Evolutionary conservation across 2,797 vertebrate genomes (phyloP), one percentile per base, ranked within the genome.

Genomic region (Labeo calbasu): DNA sequence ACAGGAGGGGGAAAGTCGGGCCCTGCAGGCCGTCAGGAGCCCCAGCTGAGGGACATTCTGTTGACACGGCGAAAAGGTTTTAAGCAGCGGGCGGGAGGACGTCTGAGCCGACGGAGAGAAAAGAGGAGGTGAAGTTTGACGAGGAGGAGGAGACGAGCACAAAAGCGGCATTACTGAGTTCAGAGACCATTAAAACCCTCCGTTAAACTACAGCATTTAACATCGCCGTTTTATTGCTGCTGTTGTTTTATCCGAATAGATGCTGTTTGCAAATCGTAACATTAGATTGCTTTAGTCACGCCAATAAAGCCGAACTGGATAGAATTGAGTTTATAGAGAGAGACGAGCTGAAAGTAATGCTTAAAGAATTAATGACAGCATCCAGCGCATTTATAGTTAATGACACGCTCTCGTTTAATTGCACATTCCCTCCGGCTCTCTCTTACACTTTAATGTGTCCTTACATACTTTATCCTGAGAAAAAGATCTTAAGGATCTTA

Each of bases 81-180:
- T 84, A 84, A 87, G 85, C 87, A 68, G 85, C 70, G 80, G 84
- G 83, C 57, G 79, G 79, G 61, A 63, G 83, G 72, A 50, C 17
- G 46, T 48, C 61, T 28, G 43, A 57, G 66, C 61, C 32, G 57
- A 75, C 9, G 21, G 25, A 73, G 57, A 86, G 77, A 79, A 59
- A 61, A 59, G 40, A 79, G 21, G 82, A 68, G 77, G 71, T 84
- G 68, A 83, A 79, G 79, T 69, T 50, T 78, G 75, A 84, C 36
- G 70, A 81, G 48, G 75, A 83, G 63, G 53, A 50, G 78, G 82
- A 82, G 90, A 89, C 88, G 85, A 79, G 79, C 86, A 90, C 86
- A 91, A 92, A 91, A 90, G 91, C 91, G 87, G 87, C 88, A 91
- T 90, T 92, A 91, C 91, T 88, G 77, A 88, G 88, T 93, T 92